phyloP scores from a whole-genome alignment of 2,888 invertebrate genomes.

The Stenoptilia bipunctidactyla region DNA sequence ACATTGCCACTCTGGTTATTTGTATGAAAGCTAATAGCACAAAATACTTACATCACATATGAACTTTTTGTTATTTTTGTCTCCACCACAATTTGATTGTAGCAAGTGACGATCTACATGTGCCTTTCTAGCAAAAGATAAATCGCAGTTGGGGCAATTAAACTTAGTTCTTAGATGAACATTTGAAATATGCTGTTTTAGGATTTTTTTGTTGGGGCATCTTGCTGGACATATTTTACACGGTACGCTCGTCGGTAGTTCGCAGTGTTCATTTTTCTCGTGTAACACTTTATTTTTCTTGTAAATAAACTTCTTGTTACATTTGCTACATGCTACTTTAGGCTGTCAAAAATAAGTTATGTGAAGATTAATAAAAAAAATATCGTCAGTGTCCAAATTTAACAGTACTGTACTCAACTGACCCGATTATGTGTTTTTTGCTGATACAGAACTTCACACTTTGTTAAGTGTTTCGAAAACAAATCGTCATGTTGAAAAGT shows the following conservation, averaged over 20 bases:
- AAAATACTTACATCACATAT: slow-evolving; percentile 49
- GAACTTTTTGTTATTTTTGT: slow-evolving; percentile 22
- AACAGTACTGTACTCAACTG: too few relatives aligned
- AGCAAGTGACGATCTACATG: slow-evolving; percentile 79
- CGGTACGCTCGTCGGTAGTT: not conserved
- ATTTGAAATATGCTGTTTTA: not conserved
- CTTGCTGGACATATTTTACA: not conserved
- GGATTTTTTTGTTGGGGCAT: not conserved
- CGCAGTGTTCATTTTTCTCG: not conserved
- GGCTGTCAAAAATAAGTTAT: too few relatives aligned
- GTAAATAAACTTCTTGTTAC: not conserved
- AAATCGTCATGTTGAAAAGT: too few relatives aligned
- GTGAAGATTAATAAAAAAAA: too few relatives aligned
- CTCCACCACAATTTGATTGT: slow-evolving; percentile 77
- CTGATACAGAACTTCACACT: too few relatives aligned
- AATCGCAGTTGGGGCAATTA: slow-evolving; percentile 75
- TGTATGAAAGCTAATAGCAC: too few relatives aligned
- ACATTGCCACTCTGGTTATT: too few relatives aligned
- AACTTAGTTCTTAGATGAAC: not conserved
- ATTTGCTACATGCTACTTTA: not conserved
- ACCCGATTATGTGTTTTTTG: too few relatives aligned
- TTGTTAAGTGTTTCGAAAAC: too few relatives aligned
- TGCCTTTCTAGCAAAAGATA: slow-evolving; percentile 81
- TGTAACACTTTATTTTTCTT: not conserved
- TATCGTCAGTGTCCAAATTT: too few relatives aligned